These are phyloP conservation scores for Trididemnum nubilum DNA, from an alignment of 23 tunicate genomes.

Conservation along the genomic window DNA sequence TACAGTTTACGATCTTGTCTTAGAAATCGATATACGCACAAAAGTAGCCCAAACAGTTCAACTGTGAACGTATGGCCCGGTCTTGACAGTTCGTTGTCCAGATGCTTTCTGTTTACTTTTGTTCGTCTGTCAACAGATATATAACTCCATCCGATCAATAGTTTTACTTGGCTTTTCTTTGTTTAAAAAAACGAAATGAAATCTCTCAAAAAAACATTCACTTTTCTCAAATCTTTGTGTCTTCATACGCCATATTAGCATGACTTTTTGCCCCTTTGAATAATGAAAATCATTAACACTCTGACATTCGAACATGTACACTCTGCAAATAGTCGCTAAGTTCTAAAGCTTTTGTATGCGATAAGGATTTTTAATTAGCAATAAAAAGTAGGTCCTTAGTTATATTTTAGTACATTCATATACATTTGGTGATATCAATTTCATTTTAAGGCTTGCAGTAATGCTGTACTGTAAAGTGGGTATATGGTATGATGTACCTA, in stretches of 20 bases:
- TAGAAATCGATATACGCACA: constrained; percentile 33
- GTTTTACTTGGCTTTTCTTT: constrained; percentile 12
- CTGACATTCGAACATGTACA: no score
- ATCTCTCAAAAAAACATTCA: neutral
- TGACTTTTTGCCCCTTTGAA: neutral
- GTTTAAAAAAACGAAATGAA: neutral
- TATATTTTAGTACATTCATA: no score
- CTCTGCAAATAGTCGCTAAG: no score
- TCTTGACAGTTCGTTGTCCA: constrained; percentile 19
- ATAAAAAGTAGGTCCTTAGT: no score
- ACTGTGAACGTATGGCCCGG: constrained; percentile 41
- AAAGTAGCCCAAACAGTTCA: constrained; percentile 40
- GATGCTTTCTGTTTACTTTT: constrained; percentile 36
- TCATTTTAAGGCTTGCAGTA: no score
- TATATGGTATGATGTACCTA: no score
- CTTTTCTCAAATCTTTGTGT: neutral
- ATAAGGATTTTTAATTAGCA: no score
- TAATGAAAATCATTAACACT: no score
- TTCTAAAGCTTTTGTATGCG: no score
- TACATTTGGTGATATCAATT: no score
- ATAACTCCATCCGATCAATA: constrained; percentile 42
- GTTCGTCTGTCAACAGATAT: constrained; percentile 18
- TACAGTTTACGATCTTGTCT: constrained; percentile 39
- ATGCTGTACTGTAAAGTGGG: no score
- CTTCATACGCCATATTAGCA: no score